These are phyloP conservation scores for Saxidomus purpurata DNA, from an alignment of 1,140 invertebrate genomes.

Conservation along the genomic window DNA sequence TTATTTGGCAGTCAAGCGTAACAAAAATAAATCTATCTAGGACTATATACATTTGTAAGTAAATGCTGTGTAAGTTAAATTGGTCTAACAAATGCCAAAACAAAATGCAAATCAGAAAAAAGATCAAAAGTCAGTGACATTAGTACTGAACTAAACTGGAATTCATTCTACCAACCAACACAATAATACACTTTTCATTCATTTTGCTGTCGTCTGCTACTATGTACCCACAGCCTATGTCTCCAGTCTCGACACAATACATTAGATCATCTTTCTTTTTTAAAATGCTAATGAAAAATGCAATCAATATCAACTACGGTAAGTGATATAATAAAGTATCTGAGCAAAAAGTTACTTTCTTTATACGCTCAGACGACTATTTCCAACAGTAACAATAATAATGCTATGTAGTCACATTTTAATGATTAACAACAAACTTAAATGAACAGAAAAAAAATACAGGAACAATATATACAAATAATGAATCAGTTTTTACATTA, in stretches of 20 bases:
- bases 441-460: not conserved
- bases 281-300: not conserved
- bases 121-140: not conserved
- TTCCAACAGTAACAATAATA: not conserved
- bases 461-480: conserved; percentile 19
- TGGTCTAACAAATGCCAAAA: conserved; percentile 35
- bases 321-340: no score
- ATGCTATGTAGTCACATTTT: conserved; percentile 7
- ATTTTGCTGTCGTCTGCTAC: no score
- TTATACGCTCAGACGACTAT: not conserved
- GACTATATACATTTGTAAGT: conserved; percentile 36
- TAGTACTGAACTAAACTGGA: not conserved
- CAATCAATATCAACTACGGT: no score
- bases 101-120: not conserved
- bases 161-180: not conserved
- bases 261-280: not conserved
- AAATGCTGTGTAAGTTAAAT: conserved; percentile 34
- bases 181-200: no score
- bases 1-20: conserved; percentile 32
- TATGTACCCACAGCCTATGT: no score
- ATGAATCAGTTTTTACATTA: not conserved
- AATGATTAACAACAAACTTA: conserved; percentile 1
- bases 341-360: not conserved
- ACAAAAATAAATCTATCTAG: conserved; percentile 50
- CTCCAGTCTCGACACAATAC: no score